Base-by-base conservation (phyloP, 2,113 vertebrate genomes). In the Calidris pygmaea region DNA sequence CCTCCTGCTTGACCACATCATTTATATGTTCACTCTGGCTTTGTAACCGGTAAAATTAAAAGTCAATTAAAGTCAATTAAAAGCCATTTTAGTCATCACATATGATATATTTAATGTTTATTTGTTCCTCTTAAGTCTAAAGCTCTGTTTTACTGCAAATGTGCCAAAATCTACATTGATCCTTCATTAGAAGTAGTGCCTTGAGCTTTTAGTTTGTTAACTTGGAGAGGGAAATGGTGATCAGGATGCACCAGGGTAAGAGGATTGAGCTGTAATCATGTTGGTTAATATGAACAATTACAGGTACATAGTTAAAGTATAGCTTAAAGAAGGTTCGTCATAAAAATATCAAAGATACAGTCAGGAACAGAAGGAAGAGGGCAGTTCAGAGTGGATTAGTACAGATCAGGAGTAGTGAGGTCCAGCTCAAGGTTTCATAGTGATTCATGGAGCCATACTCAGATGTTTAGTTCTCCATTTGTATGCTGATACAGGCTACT, bases 371-470 rank as follows among this genome's bases (percentile, higher is more conserved):
- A 55, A 85, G n/a, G 9, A 7, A 50, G 50, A 63, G 50, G 59
- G 35, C 67, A 52, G 15, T 70, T 74, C 20, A 55, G 58, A 53
- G 71, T 11, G 85, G 45, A 62, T 19, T 20, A 48, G 4, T 35
- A 48, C 14, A 67, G 29, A 41, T 30, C 18, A 52, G 37, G 50
- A 86, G 48, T 5, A 66, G 41, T 21, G 35, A 56, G 53, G 23
- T 59, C n/a, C 59, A 27, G 65, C 43, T 37, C 3, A 2, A 77
- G 41, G 8, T 58, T 84, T 89, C n/a, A 47, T 0, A 0, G 62
- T 24, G n/a, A 67, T 78, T 89, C 14, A 11, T 56, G 43, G 34
- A 45, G 21, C 34, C 67, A 19, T 27, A n/a, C 23, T 62, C 27
- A 32, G 39, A 81, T 35, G 63, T 74, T 82, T 72, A 58, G 55